Evolutionary conservation across 2,797 vertebrate species (phyloP).

Genomic region (Nyctalus aviator): DNA sequence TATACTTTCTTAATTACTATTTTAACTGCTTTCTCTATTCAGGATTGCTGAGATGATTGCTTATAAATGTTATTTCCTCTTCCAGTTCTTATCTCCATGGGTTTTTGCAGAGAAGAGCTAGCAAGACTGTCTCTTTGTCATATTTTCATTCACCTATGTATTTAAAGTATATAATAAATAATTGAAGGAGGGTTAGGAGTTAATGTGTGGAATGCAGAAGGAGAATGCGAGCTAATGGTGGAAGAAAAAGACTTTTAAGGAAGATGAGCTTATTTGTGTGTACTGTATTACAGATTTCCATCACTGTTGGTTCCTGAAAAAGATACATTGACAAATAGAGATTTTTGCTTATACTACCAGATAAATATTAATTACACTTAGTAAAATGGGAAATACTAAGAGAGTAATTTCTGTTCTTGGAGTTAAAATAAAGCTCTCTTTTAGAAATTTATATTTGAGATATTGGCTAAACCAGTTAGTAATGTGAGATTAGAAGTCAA

Average conservation of each 20-base stretch:
- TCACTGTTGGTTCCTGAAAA: background rate
- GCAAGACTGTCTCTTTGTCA: background rate
- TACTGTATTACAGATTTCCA: background rate
- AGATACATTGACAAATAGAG: background rate
- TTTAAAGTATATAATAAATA: background rate
- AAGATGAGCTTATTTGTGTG: background rate
- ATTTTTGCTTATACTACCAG: background rate
- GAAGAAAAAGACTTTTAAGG: background rate
- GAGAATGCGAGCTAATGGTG: background rate
- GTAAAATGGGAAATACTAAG: background rate
- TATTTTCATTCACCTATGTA: background rate
- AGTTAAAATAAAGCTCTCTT: background rate
- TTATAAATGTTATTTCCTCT: background rate
- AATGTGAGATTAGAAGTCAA: background rate
- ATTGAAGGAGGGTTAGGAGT: background rate
- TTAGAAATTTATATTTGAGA: background rate
- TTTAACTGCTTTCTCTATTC: background rate
- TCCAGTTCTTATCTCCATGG: background rate
- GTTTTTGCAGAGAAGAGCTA: background rate
- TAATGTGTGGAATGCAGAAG: background rate
- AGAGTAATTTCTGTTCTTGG: background rate
- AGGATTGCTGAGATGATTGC: background rate
- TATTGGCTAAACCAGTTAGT: background rate
- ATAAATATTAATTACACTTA: background rate
- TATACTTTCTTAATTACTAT: background rate